Evolutionary conservation across 37 sponge, comb jelly and placozoan species (phyloP).

Genomic region (Agelas oroides): DNA sequence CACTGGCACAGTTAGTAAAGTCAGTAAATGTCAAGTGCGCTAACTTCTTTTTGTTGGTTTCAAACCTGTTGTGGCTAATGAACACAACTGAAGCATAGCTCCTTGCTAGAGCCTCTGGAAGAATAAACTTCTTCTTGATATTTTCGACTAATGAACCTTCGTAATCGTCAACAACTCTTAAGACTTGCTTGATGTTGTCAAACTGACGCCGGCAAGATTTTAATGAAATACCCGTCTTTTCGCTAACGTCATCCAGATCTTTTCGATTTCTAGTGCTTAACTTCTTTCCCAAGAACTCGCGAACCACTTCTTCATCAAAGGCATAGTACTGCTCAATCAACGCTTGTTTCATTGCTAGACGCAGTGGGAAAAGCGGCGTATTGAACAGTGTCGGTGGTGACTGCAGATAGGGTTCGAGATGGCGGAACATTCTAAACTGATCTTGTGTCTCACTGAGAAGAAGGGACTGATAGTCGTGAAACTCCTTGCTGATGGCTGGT

Average conservation of each 20-base stretch:
- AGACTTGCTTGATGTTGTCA: conserved; percentile 92
- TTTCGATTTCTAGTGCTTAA: conserved; percentile 85
- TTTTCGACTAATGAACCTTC: conserved; percentile 87
- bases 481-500: conserved; percentile 30
- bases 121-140: conserved; percentile 72
- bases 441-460: conserved; percentile 79
- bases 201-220: conserved; percentile 95
- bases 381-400: conserved; percentile 70
- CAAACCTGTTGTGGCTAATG: conserved; percentile 79
- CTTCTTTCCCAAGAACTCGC: conserved; percentile 95
- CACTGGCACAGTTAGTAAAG: conserved; percentile 80
- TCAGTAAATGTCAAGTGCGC: conserved; percentile 62
- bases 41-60: conserved; percentile 77
- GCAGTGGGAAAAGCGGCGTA: conserved; percentile 64
- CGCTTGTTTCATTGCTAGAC: conserved; percentile 10
- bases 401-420: conserved; percentile 82
- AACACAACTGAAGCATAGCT: conserved; percentile 86
- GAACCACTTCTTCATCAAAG: conserved; percentile 85
- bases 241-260: conserved; percentile 90
- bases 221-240: conserved; percentile 84
- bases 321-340: conserved; percentile 82
- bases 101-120: conserved; percentile 72
- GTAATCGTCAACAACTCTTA: conserved; percentile 87
- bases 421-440: conserved; percentile 75
- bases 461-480: conserved; percentile 56